These are phyloP conservation scores for Vidua macroura DNA, from an alignment of 2,113 vertebrate species.

Conservation along the genomic window DNA sequence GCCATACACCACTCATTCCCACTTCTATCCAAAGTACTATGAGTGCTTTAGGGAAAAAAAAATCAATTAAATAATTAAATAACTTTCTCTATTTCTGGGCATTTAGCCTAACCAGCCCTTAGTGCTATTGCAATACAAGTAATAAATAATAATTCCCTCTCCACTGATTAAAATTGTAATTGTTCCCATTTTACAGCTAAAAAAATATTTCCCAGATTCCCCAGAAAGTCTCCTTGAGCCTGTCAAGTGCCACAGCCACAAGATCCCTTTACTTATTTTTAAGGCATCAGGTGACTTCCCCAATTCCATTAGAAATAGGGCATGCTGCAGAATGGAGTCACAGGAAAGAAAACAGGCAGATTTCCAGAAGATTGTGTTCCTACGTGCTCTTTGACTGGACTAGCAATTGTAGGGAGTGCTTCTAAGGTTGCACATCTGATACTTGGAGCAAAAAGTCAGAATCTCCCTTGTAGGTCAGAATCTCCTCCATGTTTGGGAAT, in stretches of 20 bases:
- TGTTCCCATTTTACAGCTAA: background rate
- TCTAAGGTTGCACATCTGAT: background rate
- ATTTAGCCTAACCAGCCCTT: slow-evolving; percentile 29
- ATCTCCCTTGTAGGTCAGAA: background rate
- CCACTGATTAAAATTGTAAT: background rate
- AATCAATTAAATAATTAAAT: background rate
- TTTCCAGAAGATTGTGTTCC: background rate
- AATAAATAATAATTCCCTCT: slow-evolving; percentile 48
- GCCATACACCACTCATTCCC: background rate
- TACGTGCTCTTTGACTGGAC: background rate
- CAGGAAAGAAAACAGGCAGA: background rate
- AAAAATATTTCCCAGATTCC: background rate
- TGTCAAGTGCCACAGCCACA: background rate
- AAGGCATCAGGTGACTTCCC: background rate
- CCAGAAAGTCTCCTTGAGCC: background rate
- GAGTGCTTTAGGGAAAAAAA: background rate
- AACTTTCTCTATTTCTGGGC: slow-evolving; percentile 34
- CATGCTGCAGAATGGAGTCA: background rate
- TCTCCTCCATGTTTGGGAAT: background rate
- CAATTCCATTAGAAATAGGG: background rate
- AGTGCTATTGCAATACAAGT: slow-evolving; percentile 11
- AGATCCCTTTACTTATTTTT: background rate
- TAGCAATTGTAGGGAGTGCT: background rate
- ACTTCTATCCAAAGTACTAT: background rate
- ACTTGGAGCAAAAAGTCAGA: background rate